phyloP scores from a whole-genome alignment of 2,888 invertebrate genomes.

The Papilio demoleus region DNA sequence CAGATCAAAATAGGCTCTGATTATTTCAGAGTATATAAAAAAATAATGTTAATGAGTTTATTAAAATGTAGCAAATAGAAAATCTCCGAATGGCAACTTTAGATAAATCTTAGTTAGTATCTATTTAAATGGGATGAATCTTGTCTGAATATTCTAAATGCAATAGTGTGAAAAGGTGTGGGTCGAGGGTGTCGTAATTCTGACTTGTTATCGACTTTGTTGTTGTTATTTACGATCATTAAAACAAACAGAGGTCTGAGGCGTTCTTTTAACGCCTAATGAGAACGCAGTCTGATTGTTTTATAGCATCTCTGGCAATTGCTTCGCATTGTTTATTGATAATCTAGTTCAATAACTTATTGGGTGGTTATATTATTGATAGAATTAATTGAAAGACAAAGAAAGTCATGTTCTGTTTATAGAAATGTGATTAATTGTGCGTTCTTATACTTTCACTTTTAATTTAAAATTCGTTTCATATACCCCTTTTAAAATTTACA shows the following conservation, averaged over 20 bases:
- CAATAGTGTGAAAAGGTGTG: conserved; percentile 53
- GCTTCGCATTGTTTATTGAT: conserved; percentile 22
- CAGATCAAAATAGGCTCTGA: no score
- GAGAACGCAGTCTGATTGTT: conserved; percentile 40
- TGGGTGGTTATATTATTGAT: not conserved
- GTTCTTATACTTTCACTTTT: no score
- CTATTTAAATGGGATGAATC: conserved; percentile 2
- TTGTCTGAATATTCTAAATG: conserved; percentile 34
- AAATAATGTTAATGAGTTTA: no score
- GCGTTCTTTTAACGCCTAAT: conserved; percentile 44
- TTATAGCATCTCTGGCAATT: conserved; percentile 40
- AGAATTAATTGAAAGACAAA: not conserved
- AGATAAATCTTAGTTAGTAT: not conserved
- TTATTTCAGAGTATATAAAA: no score
- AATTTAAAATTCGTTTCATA: no score
- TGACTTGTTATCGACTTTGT: conserved; percentile 70
- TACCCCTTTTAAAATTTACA: no score
- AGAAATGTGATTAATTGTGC: no score
- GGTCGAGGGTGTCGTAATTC: conserved; percentile 71
- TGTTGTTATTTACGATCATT: conserved; percentile 61
- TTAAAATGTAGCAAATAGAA: conserved; percentile 9
- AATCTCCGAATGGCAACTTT: not conserved
- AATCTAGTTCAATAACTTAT: conserved; percentile 17
- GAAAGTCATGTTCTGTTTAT: no score
- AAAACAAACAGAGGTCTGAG: conserved; percentile 57